Percentiles rank a stretch among this genome's conserved stretches.
phyloP scores from a whole-genome alignment of 2,888 invertebrate genomes.

The Chymomyza caudatula region DNA sequence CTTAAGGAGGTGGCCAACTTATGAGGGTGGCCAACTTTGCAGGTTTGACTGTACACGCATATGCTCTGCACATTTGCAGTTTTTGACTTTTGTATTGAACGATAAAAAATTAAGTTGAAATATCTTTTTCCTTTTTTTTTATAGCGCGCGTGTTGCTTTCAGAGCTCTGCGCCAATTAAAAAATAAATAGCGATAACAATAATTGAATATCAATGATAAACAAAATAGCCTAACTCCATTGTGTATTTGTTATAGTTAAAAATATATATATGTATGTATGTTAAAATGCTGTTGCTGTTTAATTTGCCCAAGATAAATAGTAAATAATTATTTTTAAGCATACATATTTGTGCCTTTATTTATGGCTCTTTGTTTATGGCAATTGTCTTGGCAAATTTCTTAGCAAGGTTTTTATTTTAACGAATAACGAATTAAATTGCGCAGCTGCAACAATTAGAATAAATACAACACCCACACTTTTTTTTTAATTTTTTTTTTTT shows the following conservation, averaged over 20 bases:
- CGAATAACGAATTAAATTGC: constrained; percentile 40
- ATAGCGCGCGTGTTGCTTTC: too few species aligned
- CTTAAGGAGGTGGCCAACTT: too few species aligned
- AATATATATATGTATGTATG: background rate
- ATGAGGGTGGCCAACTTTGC: too few species aligned
- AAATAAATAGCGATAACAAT: constrained; percentile 48
- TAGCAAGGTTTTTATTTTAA: constrained; percentile 6
- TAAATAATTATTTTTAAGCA: constrained; percentile 47
- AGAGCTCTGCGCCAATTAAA: constrained; percentile 48
- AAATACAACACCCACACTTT: constrained; percentile 21
- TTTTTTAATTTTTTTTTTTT: background rate
- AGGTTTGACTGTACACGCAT: too few species aligned
- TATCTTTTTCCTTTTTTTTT: background rate
- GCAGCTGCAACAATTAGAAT: constrained; percentile 44
- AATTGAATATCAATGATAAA: constrained; percentile 63
- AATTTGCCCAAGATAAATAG: constrained; percentile 38
- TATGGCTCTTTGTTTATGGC: constrained; percentile 30
- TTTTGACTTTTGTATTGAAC: background rate
- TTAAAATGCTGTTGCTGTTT: constrained; percentile 2
- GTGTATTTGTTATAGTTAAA: constrained; percentile 1
- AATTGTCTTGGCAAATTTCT: constrained; percentile 26
- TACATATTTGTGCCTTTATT: constrained; percentile 37
- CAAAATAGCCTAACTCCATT: constrained; percentile 20
- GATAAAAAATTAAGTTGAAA: background rate
- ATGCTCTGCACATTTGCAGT: background rate